Percentiles rank a stretch among this genome's conserved stretches.
These are phyloP conservation scores for Ephestia elutella DNA, from an alignment of 1,140 invertebrate genomes.

Conservation along the genomic window DNA sequence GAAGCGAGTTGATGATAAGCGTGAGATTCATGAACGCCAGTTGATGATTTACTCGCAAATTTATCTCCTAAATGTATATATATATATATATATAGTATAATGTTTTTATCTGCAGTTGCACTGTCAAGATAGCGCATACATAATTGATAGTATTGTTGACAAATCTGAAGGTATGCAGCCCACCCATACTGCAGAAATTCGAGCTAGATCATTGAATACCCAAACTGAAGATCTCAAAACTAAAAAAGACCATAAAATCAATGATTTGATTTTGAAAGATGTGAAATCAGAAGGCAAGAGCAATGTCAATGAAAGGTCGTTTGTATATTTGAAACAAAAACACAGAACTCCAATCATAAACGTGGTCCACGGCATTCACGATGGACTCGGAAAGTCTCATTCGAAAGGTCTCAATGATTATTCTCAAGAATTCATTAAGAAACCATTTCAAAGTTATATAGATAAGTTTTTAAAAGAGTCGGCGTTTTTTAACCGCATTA, in stretches of 20 bases:
- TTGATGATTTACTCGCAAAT: no score
- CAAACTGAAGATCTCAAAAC: neutral
- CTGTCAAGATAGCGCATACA: neutral
- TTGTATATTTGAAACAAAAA: conserved; percentile 33
- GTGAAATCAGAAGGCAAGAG: conserved; percentile 4
- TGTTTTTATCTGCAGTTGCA: neutral
- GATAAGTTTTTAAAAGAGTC: neutral
- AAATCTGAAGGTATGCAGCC: neutral
- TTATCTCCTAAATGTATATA: no score
- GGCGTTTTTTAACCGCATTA: neutral
- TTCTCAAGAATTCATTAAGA: neutral
- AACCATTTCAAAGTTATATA: neutral
- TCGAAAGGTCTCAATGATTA: neutral
- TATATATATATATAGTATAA: no score
- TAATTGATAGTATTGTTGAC: neutral
- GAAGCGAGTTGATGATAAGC: no score
- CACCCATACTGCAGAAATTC: neutral
- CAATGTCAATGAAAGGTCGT: conserved; percentile 33
- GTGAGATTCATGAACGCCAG: no score
- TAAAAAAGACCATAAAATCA: neutral
- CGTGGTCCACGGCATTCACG: neutral
- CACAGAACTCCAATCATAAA: conserved; percentile 24
- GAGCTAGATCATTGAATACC: neutral
- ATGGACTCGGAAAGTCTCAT: neutral
- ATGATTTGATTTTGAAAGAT: neutral